Base-by-base conservation (phyloP, 2,797 vertebrate species). In the Tenualosa thibaudeaui region DNA sequence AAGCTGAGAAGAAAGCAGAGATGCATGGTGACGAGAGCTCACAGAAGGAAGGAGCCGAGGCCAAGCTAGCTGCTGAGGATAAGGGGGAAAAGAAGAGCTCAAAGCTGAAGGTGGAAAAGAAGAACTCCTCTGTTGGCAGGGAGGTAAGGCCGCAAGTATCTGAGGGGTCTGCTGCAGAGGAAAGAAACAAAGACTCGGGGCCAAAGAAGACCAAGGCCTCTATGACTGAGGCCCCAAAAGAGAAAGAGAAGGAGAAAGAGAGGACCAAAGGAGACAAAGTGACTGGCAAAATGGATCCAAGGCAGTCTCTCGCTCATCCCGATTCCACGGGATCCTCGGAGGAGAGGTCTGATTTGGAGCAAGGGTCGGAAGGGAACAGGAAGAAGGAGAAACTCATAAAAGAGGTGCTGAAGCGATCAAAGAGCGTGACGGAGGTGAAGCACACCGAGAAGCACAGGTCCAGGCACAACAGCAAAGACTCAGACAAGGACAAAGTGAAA, bases 41-140 rank as follows among this genome's bases (percentile, higher is more conserved):
- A 19, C 68, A 75, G 31, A 75, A 43, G 68, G 99, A 97, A 4
- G 89, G 87, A 5, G 9, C 51, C 0, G 96, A 97, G 60, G 85
- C 83, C 9, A 90, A 96, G 94, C 85, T 84, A 65, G 88, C 91
- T 51, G 43, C 92, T 43, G 98, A 99, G 84, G 98, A 99, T 26
- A 97, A 95, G 93, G 86, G 89, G 5, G 97, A 98, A 89, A 96
- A 95, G 86, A 99, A 96, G 90, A 92, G 86, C 22, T 81, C 83
- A 13, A 99, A 97, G 90, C 92, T 95, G 60, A 96, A 96, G 93
- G 94, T 88, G 84, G 98, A 99, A 81, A 95, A 95, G 91, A 99
- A 96, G 91, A 81, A 91, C 40, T 91, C 93, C 0, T 88, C 92
- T 81, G 91, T 92, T 3, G 89, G 93, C 84, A 96, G 93, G 93